These are phyloP conservation scores for Pangasianodon gigas DNA, from an alignment of 2,113 vertebrate species.

Conservation along the genomic window DNA sequence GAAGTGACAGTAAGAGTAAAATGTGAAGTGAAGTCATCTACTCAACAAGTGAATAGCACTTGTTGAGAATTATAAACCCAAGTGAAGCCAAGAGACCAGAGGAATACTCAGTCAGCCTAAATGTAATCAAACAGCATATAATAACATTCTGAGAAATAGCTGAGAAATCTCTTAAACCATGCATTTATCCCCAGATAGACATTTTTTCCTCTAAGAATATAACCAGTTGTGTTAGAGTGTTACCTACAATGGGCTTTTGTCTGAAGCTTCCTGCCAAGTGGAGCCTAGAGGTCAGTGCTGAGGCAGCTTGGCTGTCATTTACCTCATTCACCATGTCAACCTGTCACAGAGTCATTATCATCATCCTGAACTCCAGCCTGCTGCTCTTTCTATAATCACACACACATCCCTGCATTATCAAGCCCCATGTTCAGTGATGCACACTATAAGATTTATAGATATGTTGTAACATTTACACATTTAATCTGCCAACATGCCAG, in stretches of 20 bases:
- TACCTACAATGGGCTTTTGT: slow-evolving; percentile 39
- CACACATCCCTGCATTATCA: neutral
- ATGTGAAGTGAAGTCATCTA: slow-evolving; percentile 7
- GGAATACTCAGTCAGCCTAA: neutral
- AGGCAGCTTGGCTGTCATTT: slow-evolving; percentile 39
- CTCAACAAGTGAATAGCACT: neutral
- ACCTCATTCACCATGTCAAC: slow-evolving; percentile 44
- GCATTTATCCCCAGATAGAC: neutral
- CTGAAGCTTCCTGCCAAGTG: slow-evolving; percentile 15
- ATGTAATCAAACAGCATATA: neutral
- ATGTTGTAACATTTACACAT: neutral
- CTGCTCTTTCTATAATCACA: neutral
- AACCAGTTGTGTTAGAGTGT: neutral
- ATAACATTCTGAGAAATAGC: neutral
- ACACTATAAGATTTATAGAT: neutral
- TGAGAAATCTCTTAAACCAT: slow-evolving; percentile 5
- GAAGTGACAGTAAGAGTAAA: neutral
- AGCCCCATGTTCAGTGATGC: neutral
- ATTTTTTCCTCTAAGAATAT: slow-evolving; percentile 3
- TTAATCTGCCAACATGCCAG: slow-evolving; percentile 22
- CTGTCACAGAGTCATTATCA: slow-evolving; percentile 33
- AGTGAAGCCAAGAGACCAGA: neutral
- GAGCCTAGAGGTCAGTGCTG: slow-evolving; percentile 37
- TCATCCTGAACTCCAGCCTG: slow-evolving; percentile 23
- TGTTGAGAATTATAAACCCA: neutral